Evolutionary conservation across 2,113 vertebrate genomes (phyloP), one percentile per base, ranked within the genome.

Genomic region (Notothenia coriiceps): DNA sequence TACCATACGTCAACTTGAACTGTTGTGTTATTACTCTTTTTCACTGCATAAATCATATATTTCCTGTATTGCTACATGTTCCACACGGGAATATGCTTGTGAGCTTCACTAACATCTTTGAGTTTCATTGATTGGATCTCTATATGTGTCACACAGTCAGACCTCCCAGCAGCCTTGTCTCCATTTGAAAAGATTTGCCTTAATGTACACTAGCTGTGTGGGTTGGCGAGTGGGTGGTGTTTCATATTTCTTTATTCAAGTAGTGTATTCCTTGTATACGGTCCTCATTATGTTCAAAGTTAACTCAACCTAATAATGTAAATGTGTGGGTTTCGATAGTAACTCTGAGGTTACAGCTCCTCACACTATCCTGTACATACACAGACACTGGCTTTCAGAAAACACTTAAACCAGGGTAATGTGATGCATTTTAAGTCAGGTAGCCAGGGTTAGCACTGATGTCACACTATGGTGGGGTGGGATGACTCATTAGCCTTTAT

Each of bases 121-220:
- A 35, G 35, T n/a, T n/a, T 12, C 40, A 55, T 67, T 72, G 73
- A 83, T 61, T 52, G 65, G 22, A 70, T 70, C 15, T 25, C 0
- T 0, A 18, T 44, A 1, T 44, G 20, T 55, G 14, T 10, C n/a
- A 49, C 18, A 63, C 18, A 69, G 47, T 51, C 35, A 35, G 35
- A 35, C 35, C 35, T 35, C 35, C 35, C 35, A 35, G 6, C 35
- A 35, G 35, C 35, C 35, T 35, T 35, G 35, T 5, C 18, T 15
- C n/a, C 10, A 15, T 35, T 35, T 65, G n/a, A 72, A 67, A 51
- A 50, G 50, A 13, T 65, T 59, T 59, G 20, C 44, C 61, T 10
- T 50, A 14, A 51, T n/a, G 4, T 57, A 71, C 29, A 12, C 17
- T 35, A n/a, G 20, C 18, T 20, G 35, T 35, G 35, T 35, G 35